A percentile compares a stretch with the other conserved stretches of the same genome.
These are phyloP conservation scores for Onychorhynchus coronatus DNA, from an alignment of 2,113 vertebrate species.

Conservation along the genomic window DNA sequence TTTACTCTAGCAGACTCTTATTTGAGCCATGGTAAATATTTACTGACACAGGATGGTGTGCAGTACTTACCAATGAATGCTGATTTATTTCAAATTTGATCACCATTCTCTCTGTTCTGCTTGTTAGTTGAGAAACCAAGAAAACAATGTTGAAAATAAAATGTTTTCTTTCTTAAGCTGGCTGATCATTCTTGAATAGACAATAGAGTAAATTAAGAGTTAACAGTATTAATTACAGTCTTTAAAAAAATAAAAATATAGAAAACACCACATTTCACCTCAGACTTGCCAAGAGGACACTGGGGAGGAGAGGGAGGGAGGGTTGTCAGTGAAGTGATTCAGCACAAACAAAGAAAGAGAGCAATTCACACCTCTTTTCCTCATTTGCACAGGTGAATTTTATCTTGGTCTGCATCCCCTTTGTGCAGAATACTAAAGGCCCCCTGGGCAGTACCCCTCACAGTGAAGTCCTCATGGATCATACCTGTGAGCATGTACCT, in stretches of 20 bases:
- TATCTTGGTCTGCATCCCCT: background rate
- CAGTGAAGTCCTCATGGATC: background rate
- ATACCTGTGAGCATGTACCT: background rate
- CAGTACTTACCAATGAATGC: background rate
- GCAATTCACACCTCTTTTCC: background rate
- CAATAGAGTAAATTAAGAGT: background rate
- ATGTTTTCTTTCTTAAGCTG: background rate
- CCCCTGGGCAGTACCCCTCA: background rate
- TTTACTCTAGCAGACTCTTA: background rate
- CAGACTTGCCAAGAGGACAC: background rate
- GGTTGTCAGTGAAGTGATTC: background rate
- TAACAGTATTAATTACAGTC: background rate
- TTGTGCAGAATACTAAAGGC: background rate
- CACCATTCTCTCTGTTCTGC: background rate
- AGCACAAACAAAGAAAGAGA: background rate
- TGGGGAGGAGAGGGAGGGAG: accelerated
- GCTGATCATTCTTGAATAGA: background rate
- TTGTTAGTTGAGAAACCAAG: background rate
- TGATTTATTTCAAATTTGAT: background rate
- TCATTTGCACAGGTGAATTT: background rate
- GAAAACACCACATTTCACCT: background rate
- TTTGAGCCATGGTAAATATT: background rate
- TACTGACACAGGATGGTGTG: background rate
- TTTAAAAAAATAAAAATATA: background rate
- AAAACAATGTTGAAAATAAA: background rate